phyloP scores from a whole-genome alignment of 2,113 vertebrate genomes.

The Cyanoramphus novaezelandiae region DNA sequence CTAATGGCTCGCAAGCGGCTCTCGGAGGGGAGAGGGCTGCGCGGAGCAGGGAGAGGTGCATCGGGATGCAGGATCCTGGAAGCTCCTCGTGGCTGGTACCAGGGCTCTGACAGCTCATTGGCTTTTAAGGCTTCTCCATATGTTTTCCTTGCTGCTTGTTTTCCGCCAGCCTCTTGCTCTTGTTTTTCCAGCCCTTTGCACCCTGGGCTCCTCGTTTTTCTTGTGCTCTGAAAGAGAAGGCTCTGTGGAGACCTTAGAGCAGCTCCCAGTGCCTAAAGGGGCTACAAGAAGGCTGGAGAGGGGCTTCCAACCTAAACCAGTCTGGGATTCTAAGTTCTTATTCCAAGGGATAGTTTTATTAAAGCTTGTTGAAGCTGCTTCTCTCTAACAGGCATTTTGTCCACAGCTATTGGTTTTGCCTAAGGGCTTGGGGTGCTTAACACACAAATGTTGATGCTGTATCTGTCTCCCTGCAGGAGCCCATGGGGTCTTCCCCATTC shows the following conservation, averaged over 20 bases:
- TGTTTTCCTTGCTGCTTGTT: not conserved
- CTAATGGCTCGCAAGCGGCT: not conserved
- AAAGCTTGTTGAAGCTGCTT: not conserved
- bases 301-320: not conserved
- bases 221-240: fast-evolving
- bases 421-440: not conserved
- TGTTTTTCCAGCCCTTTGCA: not conserved
- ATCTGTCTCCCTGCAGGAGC: not conserved
- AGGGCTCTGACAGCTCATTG: fast-evolving
- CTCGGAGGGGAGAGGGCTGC: fast-evolving
- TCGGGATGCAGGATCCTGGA: not conserved
- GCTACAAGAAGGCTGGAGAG: not conserved
- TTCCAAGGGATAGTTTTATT: not conserved
- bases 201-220: not conserved
- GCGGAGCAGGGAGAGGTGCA: fast-evolving
- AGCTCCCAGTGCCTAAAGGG: not conserved
- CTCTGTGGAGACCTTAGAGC: not conserved
- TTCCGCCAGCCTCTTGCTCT: not conserved
- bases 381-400: not conserved
- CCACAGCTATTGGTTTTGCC: not conserved
- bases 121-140: fast-evolving
- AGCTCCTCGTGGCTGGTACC: not conserved
- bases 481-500: not conserved
- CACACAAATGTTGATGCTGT: fast-evolving
- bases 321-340: not conserved